Base-by-base conservation (phyloP, 2,888 invertebrate species). In the Drymonia ruficornis region DNA sequence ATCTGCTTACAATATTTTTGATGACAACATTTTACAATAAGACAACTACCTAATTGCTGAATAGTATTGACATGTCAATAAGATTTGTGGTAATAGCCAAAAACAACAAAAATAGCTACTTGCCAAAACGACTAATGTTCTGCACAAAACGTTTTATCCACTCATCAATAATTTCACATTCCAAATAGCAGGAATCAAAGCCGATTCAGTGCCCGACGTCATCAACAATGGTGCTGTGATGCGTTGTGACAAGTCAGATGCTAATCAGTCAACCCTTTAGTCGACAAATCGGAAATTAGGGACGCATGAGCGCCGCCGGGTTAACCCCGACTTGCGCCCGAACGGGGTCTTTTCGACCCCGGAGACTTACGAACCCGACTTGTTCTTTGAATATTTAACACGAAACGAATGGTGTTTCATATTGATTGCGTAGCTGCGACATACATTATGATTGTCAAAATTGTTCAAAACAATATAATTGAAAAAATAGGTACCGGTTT, bases 231-330 rank as follows among this genome's bases (percentile, higher is more conserved):
- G 79, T 73, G 74, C 74, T 50, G 72, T 80, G 85, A 89, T 84
- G 81, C 80, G 83, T 81, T 82, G 75, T 82, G 90, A 90, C 89
- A 87, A 89, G 87, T 87, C 87, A 86, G 90, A 91, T 90, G 91
- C 86, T 90, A 91, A 91, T 91, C 91, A 87, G 84, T 86, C 85
- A 90, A 91, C 90, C 91, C 90, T 89, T 89, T 84, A 80, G 84
- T 81, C 87, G 90, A 89, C 91, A 91, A 91, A 91, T 91, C 91
- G 91, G 91, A 89, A 89, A 91, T 92, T 90, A 90, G 87, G 84
- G 84, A 86, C 88, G 90, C 90, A 86, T 90, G 91, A 91, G 86
- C 74, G 89, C 84, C 84, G 86, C 82, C 84, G 86, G 89, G 89
- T 85, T 89, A 87, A 80, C 86, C 85, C 86, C 81, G 74, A 75